phyloP scores from a whole-genome alignment of 2,797 vertebrate genomes.

The Gila robusta region DNA sequence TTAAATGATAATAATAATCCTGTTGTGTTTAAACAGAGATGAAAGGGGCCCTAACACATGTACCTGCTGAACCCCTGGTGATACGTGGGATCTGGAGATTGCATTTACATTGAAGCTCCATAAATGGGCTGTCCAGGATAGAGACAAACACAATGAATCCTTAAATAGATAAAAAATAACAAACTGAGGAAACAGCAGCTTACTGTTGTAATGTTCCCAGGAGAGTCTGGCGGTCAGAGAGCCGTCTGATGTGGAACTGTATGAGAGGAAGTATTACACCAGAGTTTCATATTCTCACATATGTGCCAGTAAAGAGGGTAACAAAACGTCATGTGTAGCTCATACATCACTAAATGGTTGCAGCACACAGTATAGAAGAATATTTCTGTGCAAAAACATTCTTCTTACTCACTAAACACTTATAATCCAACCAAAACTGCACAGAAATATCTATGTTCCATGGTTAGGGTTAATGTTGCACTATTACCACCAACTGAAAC shows the following conservation, averaged over 20 bases:
- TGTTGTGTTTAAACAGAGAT: neutral
- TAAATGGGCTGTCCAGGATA: constrained; percentile 13
- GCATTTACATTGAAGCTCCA: neutral
- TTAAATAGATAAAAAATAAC: constrained; percentile 29
- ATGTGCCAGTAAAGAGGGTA: neutral
- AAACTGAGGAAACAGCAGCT: constrained; percentile 41
- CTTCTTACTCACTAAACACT: neutral
- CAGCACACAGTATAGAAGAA: neutral
- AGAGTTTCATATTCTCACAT: neutral
- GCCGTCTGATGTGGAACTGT: constrained; percentile 6
- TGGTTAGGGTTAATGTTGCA: neutral
- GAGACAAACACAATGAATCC: constrained; percentile 34
- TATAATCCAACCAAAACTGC: neutral
- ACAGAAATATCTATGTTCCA: neutral
- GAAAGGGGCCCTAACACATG: neutral
- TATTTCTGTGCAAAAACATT: neutral
- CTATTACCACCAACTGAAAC: neutral
- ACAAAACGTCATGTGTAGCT: neutral
- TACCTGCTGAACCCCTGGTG: constrained; percentile 1
- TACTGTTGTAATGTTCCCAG: constrained; percentile 24
- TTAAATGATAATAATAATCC: neutral
- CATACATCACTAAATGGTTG: neutral
- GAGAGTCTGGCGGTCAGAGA: constrained; percentile 19
- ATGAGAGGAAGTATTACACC: neutral
- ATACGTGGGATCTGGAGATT: neutral